Evolutionary conservation across 2,888 invertebrate genomes (phyloP).

Genomic region (Philereme transversata): DNA sequence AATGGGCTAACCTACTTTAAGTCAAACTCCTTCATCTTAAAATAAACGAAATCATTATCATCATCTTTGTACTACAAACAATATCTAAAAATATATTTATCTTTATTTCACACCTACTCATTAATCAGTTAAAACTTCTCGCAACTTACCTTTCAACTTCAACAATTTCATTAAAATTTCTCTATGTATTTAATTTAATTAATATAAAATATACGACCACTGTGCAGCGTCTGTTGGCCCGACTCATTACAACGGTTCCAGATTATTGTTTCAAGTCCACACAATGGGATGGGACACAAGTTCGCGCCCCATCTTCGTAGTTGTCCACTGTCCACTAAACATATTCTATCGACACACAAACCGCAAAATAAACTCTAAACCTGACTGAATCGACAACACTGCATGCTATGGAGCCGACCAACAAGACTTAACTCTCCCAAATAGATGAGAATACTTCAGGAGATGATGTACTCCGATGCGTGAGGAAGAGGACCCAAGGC

Average conservation of each 20-base stretch:
- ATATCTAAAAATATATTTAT: no score
- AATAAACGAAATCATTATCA: no score
- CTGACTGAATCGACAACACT: no score
- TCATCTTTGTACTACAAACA: no score
- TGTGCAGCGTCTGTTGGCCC: slow-evolving; percentile 44
- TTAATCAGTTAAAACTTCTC: neutral
- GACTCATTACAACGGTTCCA: slow-evolving; percentile 74
- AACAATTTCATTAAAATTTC: slow-evolving; percentile 21
- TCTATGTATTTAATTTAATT: slow-evolving; percentile 21
- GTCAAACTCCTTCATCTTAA: no score
- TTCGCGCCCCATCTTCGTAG: slow-evolving; percentile 66
- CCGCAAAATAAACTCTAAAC: no score
- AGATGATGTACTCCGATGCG: no score
- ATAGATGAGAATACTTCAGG: no score
- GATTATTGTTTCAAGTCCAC: slow-evolving; percentile 79
- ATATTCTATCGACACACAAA: slow-evolving; percentile 18
- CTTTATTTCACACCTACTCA: neutral
- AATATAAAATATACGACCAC: slow-evolving; percentile 39
- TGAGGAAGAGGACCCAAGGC: no score
- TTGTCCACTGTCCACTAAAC: slow-evolving; percentile 50
- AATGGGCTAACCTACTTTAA: no score
- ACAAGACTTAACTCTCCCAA: no score
- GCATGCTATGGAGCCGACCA: no score
- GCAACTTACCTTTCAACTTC: slow-evolving; percentile 19
- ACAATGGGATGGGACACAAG: slow-evolving; percentile 76